A percentile compares a stretch with the other conserved stretches of the same genome.
These are phyloP conservation scores for Pelodiscus sinensis DNA, from an alignment of 2,113 vertebrate genomes.

Conservation along the genomic window DNA sequence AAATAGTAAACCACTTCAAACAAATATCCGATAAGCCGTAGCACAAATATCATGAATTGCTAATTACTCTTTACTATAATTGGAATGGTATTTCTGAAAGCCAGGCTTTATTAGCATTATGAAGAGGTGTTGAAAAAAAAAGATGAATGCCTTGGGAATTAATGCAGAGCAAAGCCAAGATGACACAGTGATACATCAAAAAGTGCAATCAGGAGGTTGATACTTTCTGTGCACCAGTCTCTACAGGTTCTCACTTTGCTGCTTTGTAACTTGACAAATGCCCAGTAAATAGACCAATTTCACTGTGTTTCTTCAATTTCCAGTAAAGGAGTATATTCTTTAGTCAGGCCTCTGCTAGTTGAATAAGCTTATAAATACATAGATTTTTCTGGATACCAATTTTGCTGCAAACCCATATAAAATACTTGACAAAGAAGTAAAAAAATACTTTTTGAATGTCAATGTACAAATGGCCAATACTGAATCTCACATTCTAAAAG, in stretches of 20 bases:
- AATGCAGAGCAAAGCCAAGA: background rate
- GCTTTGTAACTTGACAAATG: background rate
- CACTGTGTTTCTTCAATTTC: background rate
- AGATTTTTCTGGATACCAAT: background rate
- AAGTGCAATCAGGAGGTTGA: background rate
- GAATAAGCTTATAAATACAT: background rate
- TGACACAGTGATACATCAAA: background rate
- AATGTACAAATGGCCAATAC: background rate
- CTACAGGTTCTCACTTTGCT: background rate
- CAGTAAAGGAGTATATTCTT: background rate
- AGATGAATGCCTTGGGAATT: slow-evolving; percentile 4
- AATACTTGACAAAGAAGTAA: background rate
- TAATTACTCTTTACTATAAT: slow-evolving; percentile 26
- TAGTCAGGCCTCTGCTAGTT: background rate
- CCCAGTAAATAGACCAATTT: background rate
- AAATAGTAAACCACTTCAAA: slow-evolving; percentile 45
- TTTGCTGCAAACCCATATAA: background rate
- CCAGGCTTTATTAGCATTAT: background rate
- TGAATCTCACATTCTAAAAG: background rate
- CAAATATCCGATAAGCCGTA: slow-evolving; percentile 14
- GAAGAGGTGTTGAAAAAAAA: slow-evolving; percentile 22
- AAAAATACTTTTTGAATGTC: background rate
- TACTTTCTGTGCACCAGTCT: background rate
- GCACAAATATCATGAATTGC: slow-evolving; percentile 45
- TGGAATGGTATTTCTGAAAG: slow-evolving; percentile 31